Evolutionary conservation across 2,888 invertebrate genomes (phyloP).

Genomic region (Rapana venosa): DNA sequence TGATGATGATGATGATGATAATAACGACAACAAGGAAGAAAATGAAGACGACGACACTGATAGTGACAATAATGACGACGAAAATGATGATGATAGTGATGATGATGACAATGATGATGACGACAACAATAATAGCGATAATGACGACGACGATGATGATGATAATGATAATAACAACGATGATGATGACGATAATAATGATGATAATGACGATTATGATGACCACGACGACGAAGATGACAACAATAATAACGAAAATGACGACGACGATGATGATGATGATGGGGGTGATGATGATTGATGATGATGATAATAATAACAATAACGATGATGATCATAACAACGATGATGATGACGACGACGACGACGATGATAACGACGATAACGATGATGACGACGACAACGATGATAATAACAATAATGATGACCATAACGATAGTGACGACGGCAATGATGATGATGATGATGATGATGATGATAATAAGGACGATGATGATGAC

Average conservation of each 20-base stretch:
- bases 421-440: background rate
- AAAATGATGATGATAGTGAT: constrained; percentile 7
- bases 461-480: background rate
- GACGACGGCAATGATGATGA: background rate
- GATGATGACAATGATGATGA: constrained; percentile 6
- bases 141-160: background rate
- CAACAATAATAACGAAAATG: background rate
- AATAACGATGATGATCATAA: background rate
- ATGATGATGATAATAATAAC: too few relatives aligned
- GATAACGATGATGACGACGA: background rate
- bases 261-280: constrained; percentile 6
- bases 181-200: background rate
- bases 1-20: background rate
- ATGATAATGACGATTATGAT: background rate
- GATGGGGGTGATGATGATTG: too few relatives aligned
- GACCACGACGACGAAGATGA: constrained; percentile 1
- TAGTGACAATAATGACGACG: background rate
- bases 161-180: too few relatives aligned
- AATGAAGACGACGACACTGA: background rate
- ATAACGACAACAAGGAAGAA: background rate
- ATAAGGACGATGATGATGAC: background rate
- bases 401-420: background rate
- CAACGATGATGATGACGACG: background rate
- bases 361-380: background rate
- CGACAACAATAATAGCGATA: background rate